A percentile compares a stretch with the other conserved stretches of the same genome.
phyloP scores from a whole-genome alignment of 2,113 vertebrate species.

The Limanda limanda region DNA sequence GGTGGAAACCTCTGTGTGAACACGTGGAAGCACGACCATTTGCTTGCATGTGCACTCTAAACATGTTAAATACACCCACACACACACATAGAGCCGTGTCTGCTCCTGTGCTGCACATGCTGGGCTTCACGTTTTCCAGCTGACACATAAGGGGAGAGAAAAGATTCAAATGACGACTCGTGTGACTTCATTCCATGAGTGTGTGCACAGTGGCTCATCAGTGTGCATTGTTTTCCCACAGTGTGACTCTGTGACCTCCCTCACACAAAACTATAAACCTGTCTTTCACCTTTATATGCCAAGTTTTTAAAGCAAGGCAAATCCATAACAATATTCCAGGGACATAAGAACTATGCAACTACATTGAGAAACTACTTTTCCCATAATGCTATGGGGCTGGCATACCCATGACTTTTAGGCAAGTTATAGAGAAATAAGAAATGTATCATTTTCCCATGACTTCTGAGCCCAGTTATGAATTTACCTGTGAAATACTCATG shows the following conservation, averaged over 20 bases:
- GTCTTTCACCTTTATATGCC: too few species aligned
- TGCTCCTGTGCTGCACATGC: not conserved
- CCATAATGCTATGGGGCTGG: not conserved
- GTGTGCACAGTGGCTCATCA: not conserved
- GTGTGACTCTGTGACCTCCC: not conserved
- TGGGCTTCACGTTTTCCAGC: not conserved
- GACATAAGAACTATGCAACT: not conserved
- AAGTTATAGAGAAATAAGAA: too few species aligned
- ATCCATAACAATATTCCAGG: not conserved
- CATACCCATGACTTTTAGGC: too few species aligned
- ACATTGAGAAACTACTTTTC: not conserved
- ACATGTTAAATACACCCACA: not conserved
- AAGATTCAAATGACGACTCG: not conserved
- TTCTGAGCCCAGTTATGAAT: too few species aligned
- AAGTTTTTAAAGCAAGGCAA: too few species aligned
- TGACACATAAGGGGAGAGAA: not conserved
- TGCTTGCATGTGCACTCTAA: not conserved
- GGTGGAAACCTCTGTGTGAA: not conserved
- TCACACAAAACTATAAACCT: too few species aligned
- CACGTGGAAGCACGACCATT: not conserved
- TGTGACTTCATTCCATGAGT: constrained; percentile 28
- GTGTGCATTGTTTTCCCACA: too few species aligned
- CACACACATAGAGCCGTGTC: not conserved
- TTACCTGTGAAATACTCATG: too few species aligned
- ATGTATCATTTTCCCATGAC: too few species aligned